Conservation (phyloP, 1,140 invertebrate species). For the Tenebrio molitor region DNA sequence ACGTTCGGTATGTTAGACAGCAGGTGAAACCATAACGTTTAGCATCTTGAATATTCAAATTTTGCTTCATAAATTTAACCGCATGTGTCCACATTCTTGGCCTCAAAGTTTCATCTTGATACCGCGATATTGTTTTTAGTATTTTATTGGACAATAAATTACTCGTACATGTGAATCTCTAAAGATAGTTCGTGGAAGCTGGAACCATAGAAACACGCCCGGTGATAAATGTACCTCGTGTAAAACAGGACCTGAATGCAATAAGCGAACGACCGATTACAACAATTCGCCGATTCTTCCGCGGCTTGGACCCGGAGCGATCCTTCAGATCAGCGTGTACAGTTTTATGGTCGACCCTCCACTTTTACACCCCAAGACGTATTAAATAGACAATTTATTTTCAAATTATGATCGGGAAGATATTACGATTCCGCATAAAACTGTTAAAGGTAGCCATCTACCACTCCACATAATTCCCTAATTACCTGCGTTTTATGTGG, state of each 20-base stretch:
- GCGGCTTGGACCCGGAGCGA: background rate
- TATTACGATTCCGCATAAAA: conserved; percentile 18
- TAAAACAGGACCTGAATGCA: conserved; percentile 24
- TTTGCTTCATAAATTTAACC: conserved; percentile 29
- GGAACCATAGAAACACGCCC: conserved; percentile 19
- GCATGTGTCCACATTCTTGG: conserved; percentile 32
- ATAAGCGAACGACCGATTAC: conserved; percentile 8
- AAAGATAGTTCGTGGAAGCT: conserved; percentile 22
- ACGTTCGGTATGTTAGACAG: background rate
- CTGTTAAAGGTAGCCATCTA: conserved; percentile 25
- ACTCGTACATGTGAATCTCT: conserved; percentile 16
- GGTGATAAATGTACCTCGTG: conserved; percentile 27
- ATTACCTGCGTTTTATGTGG: conserved; percentile 32
- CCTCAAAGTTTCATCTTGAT: conserved; percentile 30
- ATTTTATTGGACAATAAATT: conserved; percentile 39
- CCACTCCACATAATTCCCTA: conserved; percentile 28
- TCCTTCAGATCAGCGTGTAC: background rate
- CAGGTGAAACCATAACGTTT: conserved; percentile 3
- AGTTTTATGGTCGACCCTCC: conserved; percentile 2
- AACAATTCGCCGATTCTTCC: conserved; percentile 21
- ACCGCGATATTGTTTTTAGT: conserved; percentile 34
- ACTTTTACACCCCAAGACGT: conserved; percentile 11
- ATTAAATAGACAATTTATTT: conserved; percentile 39
- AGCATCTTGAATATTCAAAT: conserved; percentile 36
- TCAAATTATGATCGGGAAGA: conserved; percentile 18